Percentiles rank a stretch among this genome's conserved stretches.
phyloP scores from a whole-genome alignment of 2,113 vertebrate species.

The Hemibagrus wyckioides region DNA sequence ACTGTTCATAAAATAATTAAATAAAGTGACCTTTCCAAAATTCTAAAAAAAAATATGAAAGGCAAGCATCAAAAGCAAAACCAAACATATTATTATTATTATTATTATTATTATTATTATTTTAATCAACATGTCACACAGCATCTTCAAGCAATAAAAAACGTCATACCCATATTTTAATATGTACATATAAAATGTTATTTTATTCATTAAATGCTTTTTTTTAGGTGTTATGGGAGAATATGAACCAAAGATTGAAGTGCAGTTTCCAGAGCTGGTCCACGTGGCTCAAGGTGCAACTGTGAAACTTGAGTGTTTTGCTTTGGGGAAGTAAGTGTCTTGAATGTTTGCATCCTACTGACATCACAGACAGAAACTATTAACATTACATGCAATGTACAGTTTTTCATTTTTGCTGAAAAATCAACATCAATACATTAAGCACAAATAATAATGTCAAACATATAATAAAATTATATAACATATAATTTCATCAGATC shows the following conservation, averaged over 20 bases:
- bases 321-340: constrained; percentile 93
- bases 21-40: constrained; percentile 24
- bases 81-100: no score
- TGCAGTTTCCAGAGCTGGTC: constrained; percentile 92
- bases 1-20: constrained; percentile 46
- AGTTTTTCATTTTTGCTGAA: background rate
- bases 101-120: no score
- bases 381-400: background rate
- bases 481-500: background rate
- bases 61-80: background rate
- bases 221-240: constrained; percentile 94
- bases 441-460: background rate
- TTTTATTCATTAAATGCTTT: constrained; percentile 31
- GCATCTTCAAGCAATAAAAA: constrained; percentile 10
- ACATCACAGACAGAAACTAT: background rate
- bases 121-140: background rate
- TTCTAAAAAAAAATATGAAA: constrained; percentile 8
- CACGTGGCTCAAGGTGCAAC: constrained; percentile 89
- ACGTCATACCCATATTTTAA: background rate
- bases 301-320: constrained; percentile 94
- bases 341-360: no score
- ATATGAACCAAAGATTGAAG: constrained; percentile 99
- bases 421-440: background rate
- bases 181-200: background rate
- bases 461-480: background rate